Conservation (phyloP, 2,797 vertebrate genomes). For the Rhadinocentrus ornatus region DNA sequence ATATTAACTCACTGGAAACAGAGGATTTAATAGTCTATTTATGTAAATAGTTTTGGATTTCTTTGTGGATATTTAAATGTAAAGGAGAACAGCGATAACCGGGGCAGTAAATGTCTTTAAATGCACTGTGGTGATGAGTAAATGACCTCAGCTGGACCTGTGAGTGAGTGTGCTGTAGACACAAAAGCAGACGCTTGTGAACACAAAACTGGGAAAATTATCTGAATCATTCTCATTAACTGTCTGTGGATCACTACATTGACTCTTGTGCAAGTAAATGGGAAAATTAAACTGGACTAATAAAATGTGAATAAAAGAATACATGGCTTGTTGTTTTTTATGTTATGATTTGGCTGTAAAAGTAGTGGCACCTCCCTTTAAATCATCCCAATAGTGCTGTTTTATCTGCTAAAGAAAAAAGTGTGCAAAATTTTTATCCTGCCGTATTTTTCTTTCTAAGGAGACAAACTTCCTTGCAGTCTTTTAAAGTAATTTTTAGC, state of each 20-base stretch:
- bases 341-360: neutral
- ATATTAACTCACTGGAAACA: constrained; percentile 79
- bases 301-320: constrained; percentile 65
- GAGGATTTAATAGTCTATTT: constrained; percentile 70
- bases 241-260: constrained; percentile 63
- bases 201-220: constrained; percentile 43
- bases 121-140: constrained; percentile 63
- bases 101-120: constrained; percentile 63
- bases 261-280: constrained; percentile 74
- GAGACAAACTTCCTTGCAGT: no score
- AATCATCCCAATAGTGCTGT: no score
- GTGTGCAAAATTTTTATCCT: no score
- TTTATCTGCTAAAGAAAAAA: no score
- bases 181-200: constrained; percentile 18
- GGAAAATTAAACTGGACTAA: constrained; percentile 82
- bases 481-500: neutral
- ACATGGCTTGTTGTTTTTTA: constrained; percentile 11
- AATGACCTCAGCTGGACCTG: constrained; percentile 62
- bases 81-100: constrained; percentile 46
- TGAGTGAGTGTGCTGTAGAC: constrained; percentile 36
- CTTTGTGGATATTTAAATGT: constrained; percentile 84
- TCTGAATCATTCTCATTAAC: constrained; percentile 60
- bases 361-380: neutral
- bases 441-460: no score
- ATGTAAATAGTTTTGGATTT: constrained; percentile 81